phyloP scores from a whole-genome alignment of 1,140 invertebrate genomes.

The Drosophila asahinai region DNA sequence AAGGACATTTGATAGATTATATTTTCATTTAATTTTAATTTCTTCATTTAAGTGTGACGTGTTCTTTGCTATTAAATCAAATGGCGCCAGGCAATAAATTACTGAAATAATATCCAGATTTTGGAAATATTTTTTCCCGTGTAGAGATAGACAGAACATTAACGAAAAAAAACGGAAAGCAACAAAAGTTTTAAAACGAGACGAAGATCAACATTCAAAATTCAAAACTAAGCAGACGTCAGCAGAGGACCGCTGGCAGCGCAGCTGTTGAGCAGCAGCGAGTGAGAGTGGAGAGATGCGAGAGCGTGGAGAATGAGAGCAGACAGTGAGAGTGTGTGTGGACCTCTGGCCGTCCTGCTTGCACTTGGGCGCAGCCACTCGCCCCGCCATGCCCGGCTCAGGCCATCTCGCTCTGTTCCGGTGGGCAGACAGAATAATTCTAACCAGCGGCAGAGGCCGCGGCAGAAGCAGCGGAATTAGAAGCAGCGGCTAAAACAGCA shows the following conservation, averaged over 20 bases:
- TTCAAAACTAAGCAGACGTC: constrained; percentile 42
- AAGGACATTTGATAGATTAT: too few relatives aligned
- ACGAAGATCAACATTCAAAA: constrained; percentile 40
- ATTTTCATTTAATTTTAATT: too few relatives aligned
- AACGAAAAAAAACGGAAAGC: constrained; percentile 8
- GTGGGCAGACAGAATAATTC: constrained; percentile 50
- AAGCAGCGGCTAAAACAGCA: constrained; percentile 57
- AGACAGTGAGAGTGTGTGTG: constrained; percentile 2
- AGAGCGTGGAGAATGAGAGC: constrained; percentile 24
- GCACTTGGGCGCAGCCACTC: constrained; percentile 26
- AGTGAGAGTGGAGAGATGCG: constrained; percentile 25
- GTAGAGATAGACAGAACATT: constrained; percentile 6
- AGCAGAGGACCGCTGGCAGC: constrained; percentile 23
- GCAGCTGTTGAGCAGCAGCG: constrained; percentile 9
- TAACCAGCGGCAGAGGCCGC: constrained; percentile 36
- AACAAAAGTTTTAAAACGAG: constrained; percentile 32
- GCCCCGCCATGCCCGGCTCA: constrained; percentile 15
- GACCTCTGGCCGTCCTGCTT: constrained; percentile 34
- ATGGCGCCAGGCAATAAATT: too few relatives aligned
- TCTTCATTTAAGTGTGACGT: too few relatives aligned
- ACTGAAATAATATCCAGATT: too few relatives aligned
- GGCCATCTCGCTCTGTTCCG: constrained; percentile 61
- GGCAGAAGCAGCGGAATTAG: constrained; percentile 60
- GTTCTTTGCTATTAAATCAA: too few relatives aligned
- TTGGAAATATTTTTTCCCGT: constrained; percentile 1